Evolutionary conservation across 2,797 vertebrate species (phyloP).

Genomic region (Epinephelus coioides): DNA sequence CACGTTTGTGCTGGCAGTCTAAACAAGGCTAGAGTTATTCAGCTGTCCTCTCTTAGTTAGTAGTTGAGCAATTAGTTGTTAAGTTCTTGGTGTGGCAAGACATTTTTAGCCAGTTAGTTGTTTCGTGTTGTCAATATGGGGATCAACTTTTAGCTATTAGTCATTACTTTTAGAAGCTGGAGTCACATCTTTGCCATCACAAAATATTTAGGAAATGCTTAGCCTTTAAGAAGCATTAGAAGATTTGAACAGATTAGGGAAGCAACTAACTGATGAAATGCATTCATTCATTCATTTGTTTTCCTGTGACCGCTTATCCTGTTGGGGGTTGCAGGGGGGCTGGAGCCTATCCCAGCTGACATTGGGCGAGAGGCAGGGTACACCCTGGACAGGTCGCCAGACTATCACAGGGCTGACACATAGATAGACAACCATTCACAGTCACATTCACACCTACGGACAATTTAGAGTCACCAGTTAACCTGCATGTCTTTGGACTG

Average conservation of each 20-base stretch:
- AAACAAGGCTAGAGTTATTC: background rate
- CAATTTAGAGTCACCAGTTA: too few relatives aligned
- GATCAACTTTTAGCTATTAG: background rate
- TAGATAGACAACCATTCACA: too few relatives aligned
- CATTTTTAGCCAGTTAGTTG: background rate
- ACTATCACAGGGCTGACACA: too few relatives aligned
- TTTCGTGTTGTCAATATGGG: background rate
- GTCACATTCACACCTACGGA: too few relatives aligned
- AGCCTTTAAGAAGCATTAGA: background rate
- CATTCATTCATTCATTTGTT: too few relatives aligned
- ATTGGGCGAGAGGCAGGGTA: too few relatives aligned
- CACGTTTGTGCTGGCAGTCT: too few relatives aligned
- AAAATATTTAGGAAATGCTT: background rate
- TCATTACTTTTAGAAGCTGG: background rate
- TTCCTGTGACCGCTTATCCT: too few relatives aligned
- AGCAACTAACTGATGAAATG: background rate
- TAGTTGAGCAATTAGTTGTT: background rate
- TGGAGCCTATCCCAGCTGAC: too few relatives aligned
- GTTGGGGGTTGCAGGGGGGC: too few relatives aligned
- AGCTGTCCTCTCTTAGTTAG: background rate
- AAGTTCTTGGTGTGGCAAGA: background rate
- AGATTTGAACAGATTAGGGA: background rate
- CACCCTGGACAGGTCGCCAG: too few relatives aligned
- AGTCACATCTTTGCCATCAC: background rate
- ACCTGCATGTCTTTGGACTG: too few relatives aligned